Evolutionary conservation across 2,888 invertebrate genomes (phyloP).

Genomic region (Cosmia trapezina): DNA sequence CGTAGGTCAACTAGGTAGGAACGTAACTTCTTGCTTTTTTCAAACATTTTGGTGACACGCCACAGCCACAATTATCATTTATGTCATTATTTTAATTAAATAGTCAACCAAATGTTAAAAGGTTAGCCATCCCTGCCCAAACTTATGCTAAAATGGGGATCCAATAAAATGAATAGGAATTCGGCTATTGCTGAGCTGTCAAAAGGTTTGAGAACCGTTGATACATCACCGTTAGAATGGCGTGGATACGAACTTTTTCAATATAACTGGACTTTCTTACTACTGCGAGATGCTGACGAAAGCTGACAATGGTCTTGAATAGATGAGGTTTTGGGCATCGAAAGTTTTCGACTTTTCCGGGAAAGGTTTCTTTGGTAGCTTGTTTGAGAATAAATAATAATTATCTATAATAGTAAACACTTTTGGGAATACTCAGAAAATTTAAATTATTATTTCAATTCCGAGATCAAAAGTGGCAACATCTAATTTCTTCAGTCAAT

Average conservation of each 20-base stretch:
- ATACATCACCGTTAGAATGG: constrained; percentile 53
- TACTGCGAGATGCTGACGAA: constrained; percentile 52
- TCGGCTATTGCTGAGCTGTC: constrained; percentile 61
- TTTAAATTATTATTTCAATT: background rate
- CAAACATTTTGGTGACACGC: background rate
- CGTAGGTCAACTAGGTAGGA: no score
- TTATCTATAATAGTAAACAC: background rate
- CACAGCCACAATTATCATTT: no score
- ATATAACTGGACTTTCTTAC: constrained; percentile 61
- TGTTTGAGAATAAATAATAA: constrained; percentile 8
- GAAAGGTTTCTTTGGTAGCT: background rate
- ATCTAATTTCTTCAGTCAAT: background rate
- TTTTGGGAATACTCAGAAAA: background rate
- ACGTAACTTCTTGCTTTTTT: background rate
- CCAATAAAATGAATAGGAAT: constrained; percentile 64
- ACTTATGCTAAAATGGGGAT: constrained; percentile 39
- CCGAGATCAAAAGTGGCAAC: background rate
- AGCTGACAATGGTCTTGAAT: constrained; percentile 55
- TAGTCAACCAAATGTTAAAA: background rate
- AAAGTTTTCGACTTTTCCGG: constrained; percentile 29
- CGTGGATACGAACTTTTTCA: constrained; percentile 60
- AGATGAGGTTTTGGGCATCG: constrained; percentile 32
- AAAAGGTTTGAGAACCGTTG: constrained; percentile 60
- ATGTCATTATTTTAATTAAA: background rate
- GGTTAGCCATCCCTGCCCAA: constrained; percentile 6